Base-by-base conservation (phyloP, 2,113 vertebrate species). In the Neotragus moschatus region DNA sequence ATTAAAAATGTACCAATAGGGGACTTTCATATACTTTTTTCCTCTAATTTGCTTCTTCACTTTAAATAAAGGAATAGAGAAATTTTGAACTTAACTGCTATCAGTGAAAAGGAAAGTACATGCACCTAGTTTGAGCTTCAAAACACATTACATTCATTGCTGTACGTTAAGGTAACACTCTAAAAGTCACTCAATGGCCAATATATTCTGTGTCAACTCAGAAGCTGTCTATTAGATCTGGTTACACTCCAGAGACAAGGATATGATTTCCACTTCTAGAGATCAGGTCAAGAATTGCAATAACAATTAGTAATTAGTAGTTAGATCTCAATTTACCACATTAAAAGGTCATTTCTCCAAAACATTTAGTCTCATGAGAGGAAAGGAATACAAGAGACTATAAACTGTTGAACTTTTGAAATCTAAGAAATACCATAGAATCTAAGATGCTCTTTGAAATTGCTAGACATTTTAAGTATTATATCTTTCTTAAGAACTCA, bases 291-390 rank as follows among this genome's bases (percentile, higher is more conserved):
- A 98, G 92, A 98, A 99, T 98, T 98, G 97, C 96, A 98, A 97
- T 98, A 99, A 98, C 97, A 98, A 98, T 98, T 99, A 99, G 98
- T 98, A 95, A 98, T 98, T 99, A 98, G 98, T 98, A 96, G 94
- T 97, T 98, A 98, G 96, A 98, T 98, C 97, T 98, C 97, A 98
- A 95, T 98, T 98, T 98, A 95, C 96, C 63, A 86, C 84, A 98
- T 97, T 45, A 98, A 58, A 98, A 98, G 95, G 96, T 98, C 81
- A 98, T 97, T 98, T 97, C 86, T 98, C 94, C 25, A 30, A 97
- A 97, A 56, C 43, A 88, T 98, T 98, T 98, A 60, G 79, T 98
- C 97, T 77, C 79, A 95, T 33, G 92, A 96, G 82, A 94, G 93
- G 91, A 80, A 97, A 96, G 61, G 77, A 94, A 91, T 15, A 43